These are phyloP conservation scores for Jaculus jaculus DNA, from an alignment of 2,113 vertebrate genomes.

Conservation along the genomic window DNA sequence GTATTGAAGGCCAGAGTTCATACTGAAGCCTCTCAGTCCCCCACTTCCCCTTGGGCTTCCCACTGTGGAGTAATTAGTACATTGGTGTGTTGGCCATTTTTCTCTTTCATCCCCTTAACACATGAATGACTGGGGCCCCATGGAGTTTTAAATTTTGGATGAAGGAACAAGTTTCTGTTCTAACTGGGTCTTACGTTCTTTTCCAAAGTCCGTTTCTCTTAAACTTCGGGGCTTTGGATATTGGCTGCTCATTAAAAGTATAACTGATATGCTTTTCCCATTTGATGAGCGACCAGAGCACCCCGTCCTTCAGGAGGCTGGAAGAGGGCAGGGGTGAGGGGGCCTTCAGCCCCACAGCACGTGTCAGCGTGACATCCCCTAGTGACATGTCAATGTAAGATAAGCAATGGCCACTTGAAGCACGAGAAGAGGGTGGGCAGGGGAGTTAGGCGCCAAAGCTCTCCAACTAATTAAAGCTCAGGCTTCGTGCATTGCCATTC, in stretches of 20 bases:
- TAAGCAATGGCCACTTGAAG: conserved; percentile 59
- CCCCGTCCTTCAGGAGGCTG: not conserved
- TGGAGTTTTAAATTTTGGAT: not conserved
- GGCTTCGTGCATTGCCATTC: conserved; percentile 70
- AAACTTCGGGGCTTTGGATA: not conserved
- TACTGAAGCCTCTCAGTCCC: not conserved
- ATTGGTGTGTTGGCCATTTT: not conserved
- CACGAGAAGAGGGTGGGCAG: not conserved
- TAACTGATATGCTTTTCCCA: not conserved
- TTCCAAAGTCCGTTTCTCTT: not conserved
- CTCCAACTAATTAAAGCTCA: conserved; percentile 68
- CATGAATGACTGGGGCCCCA: not conserved
- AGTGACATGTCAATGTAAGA: not conserved
- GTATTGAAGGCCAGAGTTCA: not conserved
- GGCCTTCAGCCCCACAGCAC: not conserved
- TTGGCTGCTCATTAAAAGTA: not conserved
- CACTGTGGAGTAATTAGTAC: not conserved
- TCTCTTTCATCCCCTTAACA: not conserved
- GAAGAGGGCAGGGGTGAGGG: not conserved
- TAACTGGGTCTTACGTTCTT: not conserved
- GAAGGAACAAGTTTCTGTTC: not conserved
- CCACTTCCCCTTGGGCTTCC: not conserved
- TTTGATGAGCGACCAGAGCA: not conserved
- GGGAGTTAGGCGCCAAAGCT: conserved; percentile 38
- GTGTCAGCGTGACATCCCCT: not conserved